These are phyloP conservation scores for Ditula angustiorana DNA, from an alignment of 2,888 invertebrate species.

Conservation along the genomic window DNA sequence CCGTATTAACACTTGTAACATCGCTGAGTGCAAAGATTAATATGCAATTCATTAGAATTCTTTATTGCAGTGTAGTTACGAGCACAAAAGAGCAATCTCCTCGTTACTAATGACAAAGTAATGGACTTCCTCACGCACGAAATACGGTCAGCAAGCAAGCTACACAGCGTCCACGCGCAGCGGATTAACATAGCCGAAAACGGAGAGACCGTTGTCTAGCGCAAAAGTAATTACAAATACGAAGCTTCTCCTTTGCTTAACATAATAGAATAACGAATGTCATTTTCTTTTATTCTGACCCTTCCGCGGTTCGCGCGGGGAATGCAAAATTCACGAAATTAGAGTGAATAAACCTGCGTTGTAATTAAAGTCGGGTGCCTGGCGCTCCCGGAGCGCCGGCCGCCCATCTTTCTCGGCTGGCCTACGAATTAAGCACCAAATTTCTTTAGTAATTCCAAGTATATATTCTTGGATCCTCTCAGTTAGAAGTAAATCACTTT, in stretches of 20 bases:
- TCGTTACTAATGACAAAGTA: conserved; percentile 53
- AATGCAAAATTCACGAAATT: conserved; percentile 84
- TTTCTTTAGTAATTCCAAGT: conserved; percentile 83
- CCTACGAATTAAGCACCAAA: conserved; percentile 84
- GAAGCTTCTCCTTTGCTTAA: conserved; percentile 74
- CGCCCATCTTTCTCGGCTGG: conserved; percentile 83
- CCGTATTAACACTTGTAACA: background rate
- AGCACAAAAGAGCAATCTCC: conserved; percentile 57
- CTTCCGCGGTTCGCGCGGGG: conserved; percentile 82
- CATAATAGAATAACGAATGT: conserved; percentile 85
- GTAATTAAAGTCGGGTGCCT: conserved; percentile 81
- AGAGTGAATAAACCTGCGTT: conserved; percentile 83
- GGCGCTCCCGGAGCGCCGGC: conserved; percentile 63
- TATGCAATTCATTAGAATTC: conserved; percentile 41
- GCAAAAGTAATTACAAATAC: conserved; percentile 77
- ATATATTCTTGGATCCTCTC: conserved; percentile 79
- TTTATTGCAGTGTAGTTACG: conserved; percentile 52
- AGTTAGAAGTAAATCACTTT: conserved; percentile 83
- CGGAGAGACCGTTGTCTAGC: conserved; percentile 58
- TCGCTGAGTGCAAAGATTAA: conserved; percentile 21
- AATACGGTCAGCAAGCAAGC: conserved; percentile 26
- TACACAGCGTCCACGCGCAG: conserved; percentile 21
- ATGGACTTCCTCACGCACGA: conserved; percentile 30
- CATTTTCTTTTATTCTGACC: conserved; percentile 84
- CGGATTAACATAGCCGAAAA: conserved; percentile 56